Base-by-base conservation (phyloP, 2,113 vertebrate species). In the Cavia aperea region DNA sequence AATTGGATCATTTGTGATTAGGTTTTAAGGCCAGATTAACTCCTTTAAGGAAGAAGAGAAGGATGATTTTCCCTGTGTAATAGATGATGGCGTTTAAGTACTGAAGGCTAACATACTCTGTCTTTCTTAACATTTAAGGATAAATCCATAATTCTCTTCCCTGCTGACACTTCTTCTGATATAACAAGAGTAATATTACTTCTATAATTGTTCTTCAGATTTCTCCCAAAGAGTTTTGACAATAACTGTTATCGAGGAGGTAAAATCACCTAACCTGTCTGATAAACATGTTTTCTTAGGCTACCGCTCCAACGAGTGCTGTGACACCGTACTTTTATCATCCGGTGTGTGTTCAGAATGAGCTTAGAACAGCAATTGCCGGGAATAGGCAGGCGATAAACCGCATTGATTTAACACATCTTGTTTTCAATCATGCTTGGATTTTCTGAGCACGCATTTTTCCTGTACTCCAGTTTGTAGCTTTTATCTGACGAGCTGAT, bases 391-490 rank as follows among this genome's bases (percentile, higher is more conserved):
- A 98, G 98, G 98, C 97, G 98, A 98, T 98, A 98, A 98, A 98
- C 97, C 96, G 97, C 98, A 98, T 98, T 98, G 98, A 98, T 98
- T 98, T 98, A 98, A 98, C 98, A 98, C 98, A 98, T 98, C 98
- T 98, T 98, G 98, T 98, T 98, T 98, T 98, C 98, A 98, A 98
- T 98, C 98, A 98, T 98, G 98, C 98, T 98, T 97, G 97, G 98
- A 98, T 98, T 98, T 98, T 98, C 98, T 98, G 97, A 98, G 98
- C 98, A 98, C 97, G 97, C 98, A 97, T 98, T 98, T 98, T 98
- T 98, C 98, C 98, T 98, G 98, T 98, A 98, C 98, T 97, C 96
- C 18, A 95, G 97, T 98, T 98, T 98, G 98, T 98, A 98, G 98
- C 98, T 98, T 98, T 98, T 98, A 98, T 98, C 98, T 98, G 98